These are phyloP conservation scores for Harpagoxenus sublaevis DNA, from an alignment of 2,888 invertebrate species.

Conservation along the genomic window DNA sequence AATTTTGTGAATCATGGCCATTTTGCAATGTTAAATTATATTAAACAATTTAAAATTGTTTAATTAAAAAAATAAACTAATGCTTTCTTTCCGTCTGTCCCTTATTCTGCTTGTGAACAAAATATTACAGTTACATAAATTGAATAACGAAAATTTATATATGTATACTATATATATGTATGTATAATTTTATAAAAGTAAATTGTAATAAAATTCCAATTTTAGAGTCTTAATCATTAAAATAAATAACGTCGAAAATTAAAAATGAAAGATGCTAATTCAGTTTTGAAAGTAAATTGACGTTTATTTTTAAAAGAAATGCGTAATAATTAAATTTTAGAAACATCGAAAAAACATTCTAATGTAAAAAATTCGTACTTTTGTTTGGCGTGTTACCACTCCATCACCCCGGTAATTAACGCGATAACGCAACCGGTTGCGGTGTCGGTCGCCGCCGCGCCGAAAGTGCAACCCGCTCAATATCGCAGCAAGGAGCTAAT, in stretches of 20 bases:
- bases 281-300: neutral
- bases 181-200: neutral
- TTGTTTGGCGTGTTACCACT: neutral
- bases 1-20: neutral
- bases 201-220: neutral
- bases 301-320: neutral
- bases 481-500: constrained; percentile 57
- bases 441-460: constrained; percentile 5
- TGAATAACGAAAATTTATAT: neutral
- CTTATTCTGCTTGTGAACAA: neutral
- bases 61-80: constrained; percentile 1
- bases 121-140: constrained; percentile 1
- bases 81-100: too few species aligned
- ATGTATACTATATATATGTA: neutral
- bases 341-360: neutral
- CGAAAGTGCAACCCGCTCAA: constrained; percentile 48
- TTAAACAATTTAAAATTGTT: neutral
- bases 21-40: constrained; percentile 3
- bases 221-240: neutral
- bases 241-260: neutral
- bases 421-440: constrained; percentile 38
- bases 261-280: neutral
- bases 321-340: neutral
- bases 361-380: neutral
- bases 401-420: constrained; percentile 32